Percentiles rank a stretch among this genome's conserved stretches.
These are phyloP conservation scores for Pterobdella sp. DNA, from an alignment of 2,888 invertebrate species.

Conservation along the genomic window DNA sequence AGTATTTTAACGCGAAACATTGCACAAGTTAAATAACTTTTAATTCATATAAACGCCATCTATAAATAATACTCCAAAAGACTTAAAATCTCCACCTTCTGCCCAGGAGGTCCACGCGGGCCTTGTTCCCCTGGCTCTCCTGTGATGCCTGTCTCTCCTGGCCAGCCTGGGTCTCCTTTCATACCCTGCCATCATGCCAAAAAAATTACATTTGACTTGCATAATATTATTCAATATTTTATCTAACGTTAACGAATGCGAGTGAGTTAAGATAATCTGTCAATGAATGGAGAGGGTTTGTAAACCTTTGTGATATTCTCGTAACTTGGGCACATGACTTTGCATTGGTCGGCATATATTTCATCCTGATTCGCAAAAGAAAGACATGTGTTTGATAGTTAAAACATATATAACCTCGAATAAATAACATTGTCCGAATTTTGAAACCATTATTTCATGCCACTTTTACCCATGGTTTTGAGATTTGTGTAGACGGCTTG, in stretches of 20 bases:
- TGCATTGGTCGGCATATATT: constrained; percentile 6
- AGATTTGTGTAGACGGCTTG: no score
- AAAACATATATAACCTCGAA: no score
- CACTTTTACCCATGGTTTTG: no score
- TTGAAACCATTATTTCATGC: no score
- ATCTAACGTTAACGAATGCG: no score
- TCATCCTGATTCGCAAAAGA: neutral
- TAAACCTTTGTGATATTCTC: constrained; percentile 22
- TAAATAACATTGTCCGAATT: no score
- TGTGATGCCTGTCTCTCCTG: constrained; percentile 1
- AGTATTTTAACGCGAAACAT: no score
- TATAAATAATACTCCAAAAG: neutral
- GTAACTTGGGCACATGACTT: constrained; percentile 20
- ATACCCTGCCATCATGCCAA: constrained; percentile 2
- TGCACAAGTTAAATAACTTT: no score
- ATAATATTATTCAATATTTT: no score
- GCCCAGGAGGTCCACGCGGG: constrained; percentile 16
- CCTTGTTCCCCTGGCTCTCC: constrained; percentile 15
- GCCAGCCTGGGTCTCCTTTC: constrained; percentile 17
- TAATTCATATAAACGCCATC: no score
- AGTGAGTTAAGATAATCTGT: neutral
- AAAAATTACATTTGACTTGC: no score
- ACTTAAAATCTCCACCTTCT: neutral
- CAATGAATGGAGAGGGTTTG: neutral
- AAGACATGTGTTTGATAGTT: no score